These are phyloP conservation scores for Drosophila bunnanda DNA, from an alignment of 2,888 invertebrate genomes.

Conservation along the genomic window DNA sequence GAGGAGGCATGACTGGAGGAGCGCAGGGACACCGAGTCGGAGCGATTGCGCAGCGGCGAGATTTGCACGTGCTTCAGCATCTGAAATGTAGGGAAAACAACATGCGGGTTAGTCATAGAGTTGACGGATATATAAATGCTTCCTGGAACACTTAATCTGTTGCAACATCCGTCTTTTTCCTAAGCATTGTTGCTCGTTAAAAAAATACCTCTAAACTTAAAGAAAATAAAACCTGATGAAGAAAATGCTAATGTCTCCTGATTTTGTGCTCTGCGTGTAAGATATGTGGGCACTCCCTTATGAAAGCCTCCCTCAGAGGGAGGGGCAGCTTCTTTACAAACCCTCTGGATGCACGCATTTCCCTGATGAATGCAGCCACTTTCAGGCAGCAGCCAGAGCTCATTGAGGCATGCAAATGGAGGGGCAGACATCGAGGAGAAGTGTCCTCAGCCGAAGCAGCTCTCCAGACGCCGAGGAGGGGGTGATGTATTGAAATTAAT, in stretches of 20 bases:
- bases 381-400: slow-evolving; percentile 45
- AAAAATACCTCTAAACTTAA: background rate
- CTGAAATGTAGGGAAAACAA: slow-evolving; percentile 79
- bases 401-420: slow-evolving; percentile 43
- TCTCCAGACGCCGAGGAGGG: slow-evolving; percentile 13
- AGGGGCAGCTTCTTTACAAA: background rate
- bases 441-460: slow-evolving; percentile 57
- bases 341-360: background rate
- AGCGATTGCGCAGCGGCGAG: slow-evolving; percentile 93
- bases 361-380: slow-evolving; percentile 67
- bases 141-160: slow-evolving; percentile 41
- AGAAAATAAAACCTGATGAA: background rate
- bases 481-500: slow-evolving; percentile 76
- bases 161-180: slow-evolving; percentile 55
- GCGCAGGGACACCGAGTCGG: slow-evolving; percentile 91
- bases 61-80: slow-evolving; percentile 97
- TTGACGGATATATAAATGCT: background rate
- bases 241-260: background rate
- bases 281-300: slow-evolving; percentile 35
- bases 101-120: slow-evolving; percentile 9
- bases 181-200: background rate
- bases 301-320: background rate
- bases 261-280: slow-evolving; percentile 14
- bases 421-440: slow-evolving; percentile 27
- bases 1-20: slow-evolving; percentile 86